These are phyloP conservation scores for Drosophila bocqueti DNA, from an alignment of 1,140 invertebrate genomes.

Conservation along the genomic window DNA sequence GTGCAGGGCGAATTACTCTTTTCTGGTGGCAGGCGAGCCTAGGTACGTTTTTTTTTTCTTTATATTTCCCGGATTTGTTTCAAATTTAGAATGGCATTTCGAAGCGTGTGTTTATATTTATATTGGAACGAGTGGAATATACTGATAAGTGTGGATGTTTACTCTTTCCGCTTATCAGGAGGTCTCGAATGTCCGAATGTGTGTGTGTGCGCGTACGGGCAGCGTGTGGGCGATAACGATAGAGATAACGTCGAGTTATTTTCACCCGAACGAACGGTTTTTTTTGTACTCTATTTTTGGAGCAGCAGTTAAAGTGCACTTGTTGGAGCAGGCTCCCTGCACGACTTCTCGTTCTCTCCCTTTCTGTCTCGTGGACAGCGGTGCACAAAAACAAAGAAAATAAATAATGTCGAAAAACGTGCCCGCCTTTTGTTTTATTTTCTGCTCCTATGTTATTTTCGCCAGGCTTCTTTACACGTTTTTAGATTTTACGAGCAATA, in stretches of 20 bases:
- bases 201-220: slow-evolving; percentile 17
- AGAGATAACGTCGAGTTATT: slow-evolving; percentile 43
- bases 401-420: slow-evolving; percentile 71
- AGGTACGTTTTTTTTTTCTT: slow-evolving; percentile 17
- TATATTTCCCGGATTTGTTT: slow-evolving; percentile 32
- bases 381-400: slow-evolving; percentile 38
- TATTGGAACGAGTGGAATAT: slow-evolving; percentile 40
- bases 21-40: slow-evolving; percentile 24
- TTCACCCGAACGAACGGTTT: slow-evolving; percentile 21
- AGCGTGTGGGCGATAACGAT: slow-evolving; percentile 50
- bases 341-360: slow-evolving; percentile 17
- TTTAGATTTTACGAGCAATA: slow-evolving; percentile 50
- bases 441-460: slow-evolving; percentile 18
- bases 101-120: slow-evolving; percentile 52
- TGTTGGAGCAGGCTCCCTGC: slow-evolving; percentile 41
- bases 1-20: slow-evolving; percentile 21
- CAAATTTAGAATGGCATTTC: slow-evolving; percentile 66
- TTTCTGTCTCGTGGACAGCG: slow-evolving; percentile 16
- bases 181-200: slow-evolving; percentile 33
- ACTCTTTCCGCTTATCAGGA: slow-evolving; percentile 61
- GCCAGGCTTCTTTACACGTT: slow-evolving; percentile 62
- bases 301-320: slow-evolving; percentile 54
- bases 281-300: slow-evolving; percentile 45
- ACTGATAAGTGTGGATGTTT: slow-evolving; percentile 42
- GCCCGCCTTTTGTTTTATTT: slow-evolving; percentile 33